A percentile compares a stretch with the other conserved stretches of the same genome.
These are phyloP conservation scores for Motacilla tschutschensis DNA, from an alignment of 2,113 vertebrate species.

Conservation along the genomic window DNA sequence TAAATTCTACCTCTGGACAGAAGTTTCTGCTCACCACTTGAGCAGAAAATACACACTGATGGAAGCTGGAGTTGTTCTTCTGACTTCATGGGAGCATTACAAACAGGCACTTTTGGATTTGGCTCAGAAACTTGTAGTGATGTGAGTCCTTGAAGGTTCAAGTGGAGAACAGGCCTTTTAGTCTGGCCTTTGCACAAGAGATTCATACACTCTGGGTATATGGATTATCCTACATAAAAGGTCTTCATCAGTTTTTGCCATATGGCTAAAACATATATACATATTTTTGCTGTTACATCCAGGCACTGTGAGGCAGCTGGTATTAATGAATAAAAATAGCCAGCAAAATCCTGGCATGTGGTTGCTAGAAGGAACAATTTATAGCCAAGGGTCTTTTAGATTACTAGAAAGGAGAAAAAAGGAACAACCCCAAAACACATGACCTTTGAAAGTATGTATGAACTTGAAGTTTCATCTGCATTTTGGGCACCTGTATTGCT, in stretches of 20 bases:
- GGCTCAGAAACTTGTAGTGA: background rate
- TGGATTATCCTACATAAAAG: slow-evolving; percentile 63
- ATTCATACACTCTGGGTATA: slow-evolving; percentile 14
- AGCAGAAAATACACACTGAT: background rate
- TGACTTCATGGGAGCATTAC: background rate
- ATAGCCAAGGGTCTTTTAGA: slow-evolving; percentile 60
- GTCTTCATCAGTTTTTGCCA: slow-evolving; percentile 59
- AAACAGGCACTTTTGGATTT: background rate
- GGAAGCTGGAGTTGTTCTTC: background rate
- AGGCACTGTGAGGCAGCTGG: slow-evolving; percentile 71
- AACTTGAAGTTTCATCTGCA: slow-evolving; percentile 47
- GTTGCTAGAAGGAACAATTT: slow-evolving; percentile 62
- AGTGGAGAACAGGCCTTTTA: background rate
- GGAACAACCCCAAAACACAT: background rate
- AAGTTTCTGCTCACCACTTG: background rate
- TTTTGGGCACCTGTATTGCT: slow-evolving; percentile 56
- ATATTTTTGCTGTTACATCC: slow-evolving; percentile 67
- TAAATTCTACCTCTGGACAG: background rate
- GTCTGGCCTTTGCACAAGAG: background rate
- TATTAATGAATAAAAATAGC: slow-evolving; percentile 71
- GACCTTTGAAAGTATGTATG: slow-evolving; percentile 43
- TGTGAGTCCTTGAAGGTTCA: background rate
- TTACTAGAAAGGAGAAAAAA: slow-evolving; percentile 36
- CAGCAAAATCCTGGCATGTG: slow-evolving; percentile 64
- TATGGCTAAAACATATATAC: slow-evolving; percentile 62